Evolutionary conservation across 2,113 vertebrate species (phyloP), one percentile per base, ranked within the genome.

Genomic region (Pollachius pollachius): DNA sequence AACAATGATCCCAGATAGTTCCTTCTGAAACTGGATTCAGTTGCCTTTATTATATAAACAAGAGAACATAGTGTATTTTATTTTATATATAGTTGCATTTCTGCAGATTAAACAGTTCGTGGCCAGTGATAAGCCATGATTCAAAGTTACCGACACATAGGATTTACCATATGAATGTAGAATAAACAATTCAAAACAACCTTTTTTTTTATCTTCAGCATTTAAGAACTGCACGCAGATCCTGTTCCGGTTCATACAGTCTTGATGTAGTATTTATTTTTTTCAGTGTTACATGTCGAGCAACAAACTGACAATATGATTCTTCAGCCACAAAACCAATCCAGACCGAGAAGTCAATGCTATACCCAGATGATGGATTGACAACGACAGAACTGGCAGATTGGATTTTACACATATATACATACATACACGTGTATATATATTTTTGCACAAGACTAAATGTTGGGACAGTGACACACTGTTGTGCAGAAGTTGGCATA

Each of bases 181-280:
- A 90, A 91, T 89, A 89, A 91, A 83, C 89, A 82, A 86, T 73
- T 76, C 81, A 76, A 83, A 83, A 34, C 30, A 34, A 34, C 3
- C 3, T 34, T 68, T 70, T 54, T 17, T 48, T 77, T 81, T 81
- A 56, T 83, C 83, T 78, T 83, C 75, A 74, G 81, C 73, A 88
- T 87, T 87, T 91, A 83, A 92, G 88, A 96, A 95, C 92, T 84
- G 73, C 92, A 95, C 92, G 95, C 93, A 93, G 89, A 59, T 93
- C 89, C 41, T 48, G 87, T 92, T 70, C 91, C 90, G 91, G 92
- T 94, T 92, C 92, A 90, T 94, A 96, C 91, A 93, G 91, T 94
- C 94, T 91, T 94, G 93, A 95, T 94, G 94, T 97, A 98, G 96
- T 95, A 97, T 97, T 97, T 98, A 97, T 98, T 94, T 94, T 94